Evolutionary conservation across 2,888 invertebrate genomes (phyloP).

Genomic region (Oscheius sp.): DNA sequence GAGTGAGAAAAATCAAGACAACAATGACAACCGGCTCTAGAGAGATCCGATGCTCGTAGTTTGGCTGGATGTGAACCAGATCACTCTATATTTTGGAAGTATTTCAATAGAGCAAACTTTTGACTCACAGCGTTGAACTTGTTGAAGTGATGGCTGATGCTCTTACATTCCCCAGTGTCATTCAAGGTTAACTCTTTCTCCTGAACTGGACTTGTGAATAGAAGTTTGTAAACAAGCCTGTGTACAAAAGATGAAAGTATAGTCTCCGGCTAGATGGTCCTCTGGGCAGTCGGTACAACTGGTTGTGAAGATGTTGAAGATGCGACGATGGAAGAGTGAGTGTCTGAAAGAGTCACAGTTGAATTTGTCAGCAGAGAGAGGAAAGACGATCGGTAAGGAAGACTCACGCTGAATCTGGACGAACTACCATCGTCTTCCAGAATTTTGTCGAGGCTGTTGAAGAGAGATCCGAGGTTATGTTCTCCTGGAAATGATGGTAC

Average conservation of each 20-base stretch:
- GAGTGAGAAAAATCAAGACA: constrained; percentile 10
- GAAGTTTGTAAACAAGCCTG: neutral
- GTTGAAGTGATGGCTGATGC: constrained; percentile 11
- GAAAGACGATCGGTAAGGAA: neutral
- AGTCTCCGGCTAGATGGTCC: constrained; percentile 32
- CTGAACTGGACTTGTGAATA: too few relatives aligned
- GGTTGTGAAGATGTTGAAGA: constrained; percentile 22
- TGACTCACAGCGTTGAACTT: neutral
- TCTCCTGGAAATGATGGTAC: constrained; percentile 4
- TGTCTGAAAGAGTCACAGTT: constrained; percentile 20
- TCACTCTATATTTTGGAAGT: neutral
- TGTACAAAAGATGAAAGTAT: constrained; percentile 19
- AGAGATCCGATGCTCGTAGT: constrained; percentile 6
- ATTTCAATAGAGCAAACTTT: neutral
- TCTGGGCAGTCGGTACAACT: constrained; percentile 22
- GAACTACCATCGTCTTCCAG: constrained; percentile 14
- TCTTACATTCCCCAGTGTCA: neutral
- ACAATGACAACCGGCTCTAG: constrained; percentile 14
- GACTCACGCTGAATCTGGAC: constrained; percentile 22
- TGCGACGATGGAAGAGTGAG: constrained; percentile 32
- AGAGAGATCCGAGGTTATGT: neutral
- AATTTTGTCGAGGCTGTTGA: neutral
- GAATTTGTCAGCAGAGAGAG: neutral
- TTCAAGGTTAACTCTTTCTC: too few relatives aligned
- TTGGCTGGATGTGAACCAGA: neutral